A percentile compares a stretch with the other conserved stretches of the same genome.
Conservation (phyloP, 2,113 vertebrate species). For the Dicentrarchus labrax region DNA sequence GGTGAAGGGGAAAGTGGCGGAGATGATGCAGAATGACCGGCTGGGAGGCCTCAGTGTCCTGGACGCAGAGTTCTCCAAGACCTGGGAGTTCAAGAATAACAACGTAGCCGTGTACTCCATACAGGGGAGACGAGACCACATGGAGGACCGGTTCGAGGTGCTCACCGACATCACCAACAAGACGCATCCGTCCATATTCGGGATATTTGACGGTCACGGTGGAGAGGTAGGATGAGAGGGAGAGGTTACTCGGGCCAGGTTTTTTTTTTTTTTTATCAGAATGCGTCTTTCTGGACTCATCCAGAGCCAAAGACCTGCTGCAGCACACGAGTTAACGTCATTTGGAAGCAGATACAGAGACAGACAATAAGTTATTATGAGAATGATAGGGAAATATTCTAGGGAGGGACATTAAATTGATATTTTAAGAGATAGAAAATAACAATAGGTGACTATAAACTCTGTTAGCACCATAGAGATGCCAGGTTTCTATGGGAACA, state of each 20-base stretch:
- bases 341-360: not conserved
- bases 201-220: slow-evolving; percentile 97
- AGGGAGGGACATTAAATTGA: not conserved
- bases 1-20: slow-evolving; percentile 98
- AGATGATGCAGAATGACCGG: slow-evolving; percentile 97
- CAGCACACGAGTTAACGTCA: slow-evolving; percentile 12
- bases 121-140: slow-evolving; percentile 96
- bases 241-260: not conserved
- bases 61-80: slow-evolving; percentile 97
- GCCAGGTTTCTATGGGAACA: not conserved
- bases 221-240: slow-evolving; percentile 90
- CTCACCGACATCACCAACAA: slow-evolving; percentile 95
- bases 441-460: not conserved
- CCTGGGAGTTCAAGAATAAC: slow-evolving; percentile 97
- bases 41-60: slow-evolving; percentile 93
- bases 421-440: not conserved
- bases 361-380: not conserved
- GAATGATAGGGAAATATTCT: not conserved
- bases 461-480: not conserved
- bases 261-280: not conserved
- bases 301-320: not conserved
- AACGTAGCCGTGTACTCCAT: slow-evolving; percentile 98
- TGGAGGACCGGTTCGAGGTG: slow-evolving; percentile 98
- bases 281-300: slow-evolving; percentile 2
- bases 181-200: slow-evolving; percentile 97